Percentiles rank a stretch among this genome's conserved stretches.
These are phyloP conservation scores for Choloepus hoffmanni DNA, from an alignment of 2,113 vertebrate genomes.

Conservation along the genomic window DNA sequence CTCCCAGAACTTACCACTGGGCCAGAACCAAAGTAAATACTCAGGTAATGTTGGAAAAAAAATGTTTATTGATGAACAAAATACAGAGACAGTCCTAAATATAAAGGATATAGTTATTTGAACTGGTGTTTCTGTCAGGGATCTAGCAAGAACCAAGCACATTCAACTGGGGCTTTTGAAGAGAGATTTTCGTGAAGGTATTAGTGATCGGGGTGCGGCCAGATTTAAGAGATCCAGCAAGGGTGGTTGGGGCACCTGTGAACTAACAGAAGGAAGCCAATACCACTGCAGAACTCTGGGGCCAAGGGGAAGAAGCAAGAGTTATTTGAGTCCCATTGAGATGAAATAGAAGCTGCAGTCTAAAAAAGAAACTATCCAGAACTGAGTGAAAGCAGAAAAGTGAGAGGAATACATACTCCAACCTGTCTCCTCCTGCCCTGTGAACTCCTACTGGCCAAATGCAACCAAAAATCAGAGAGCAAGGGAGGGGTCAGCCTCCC, in stretches of 20 bases:
- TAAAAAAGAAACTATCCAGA: neutral
- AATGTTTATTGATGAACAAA: neutral
- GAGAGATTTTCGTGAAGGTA: neutral
- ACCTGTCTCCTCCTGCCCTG: neutral
- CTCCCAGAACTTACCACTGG: neutral
- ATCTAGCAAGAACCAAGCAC: neutral
- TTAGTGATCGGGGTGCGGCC: neutral
- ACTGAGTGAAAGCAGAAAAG: neutral
- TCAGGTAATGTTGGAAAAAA: neutral
- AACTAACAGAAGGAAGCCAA: neutral
- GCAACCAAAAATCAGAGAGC: neutral
- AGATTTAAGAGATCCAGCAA: neutral
- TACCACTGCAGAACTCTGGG: neutral
- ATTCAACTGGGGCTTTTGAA: neutral
- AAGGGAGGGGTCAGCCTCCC: neutral
- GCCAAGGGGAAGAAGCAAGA: neutral
- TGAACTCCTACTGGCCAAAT: neutral
- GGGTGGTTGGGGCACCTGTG: neutral
- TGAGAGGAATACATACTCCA: neutral
- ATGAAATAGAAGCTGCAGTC: neutral
- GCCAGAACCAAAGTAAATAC: constrained; percentile 31
- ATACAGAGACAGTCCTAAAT: neutral
- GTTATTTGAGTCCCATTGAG: neutral
- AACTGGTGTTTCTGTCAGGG: neutral
- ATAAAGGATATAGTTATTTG: neutral